Evolutionary conservation across 1,140 invertebrate genomes (phyloP).

Genomic region (Brachionus sp.): DNA sequence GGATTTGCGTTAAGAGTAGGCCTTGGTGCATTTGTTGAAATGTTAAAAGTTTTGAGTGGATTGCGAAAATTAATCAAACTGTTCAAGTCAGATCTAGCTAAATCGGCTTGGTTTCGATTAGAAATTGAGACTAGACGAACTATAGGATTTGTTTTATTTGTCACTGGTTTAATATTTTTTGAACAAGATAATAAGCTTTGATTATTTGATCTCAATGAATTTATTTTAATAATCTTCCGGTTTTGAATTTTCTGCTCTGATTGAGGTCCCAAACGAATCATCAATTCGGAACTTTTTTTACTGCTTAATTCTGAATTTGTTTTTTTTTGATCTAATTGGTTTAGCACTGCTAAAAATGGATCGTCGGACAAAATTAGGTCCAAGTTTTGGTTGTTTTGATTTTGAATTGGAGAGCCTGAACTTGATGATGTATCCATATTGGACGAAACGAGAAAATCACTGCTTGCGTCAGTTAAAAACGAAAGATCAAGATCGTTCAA

Average conservation of each 20-base stretch:
- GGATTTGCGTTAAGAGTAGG: not conserved
- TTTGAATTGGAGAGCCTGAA: not conserved
- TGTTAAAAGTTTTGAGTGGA: not conserved
- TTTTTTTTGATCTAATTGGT: constrained; percentile 25
- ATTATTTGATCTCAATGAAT: not conserved
- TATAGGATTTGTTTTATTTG: not conserved
- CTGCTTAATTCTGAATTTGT: not conserved
- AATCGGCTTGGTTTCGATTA: not conserved
- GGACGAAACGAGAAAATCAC: not conserved
- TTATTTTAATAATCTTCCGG: not conserved
- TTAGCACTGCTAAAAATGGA: not conserved
- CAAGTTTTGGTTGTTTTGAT: not conserved
- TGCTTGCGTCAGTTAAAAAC: not conserved
- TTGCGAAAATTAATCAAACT: constrained; percentile 34
- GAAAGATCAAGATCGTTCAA: constrained; percentile 22
- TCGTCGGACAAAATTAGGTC: constrained; percentile 15
- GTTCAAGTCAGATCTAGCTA: not conserved
- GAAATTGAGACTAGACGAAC: not conserved
- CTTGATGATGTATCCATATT: not conserved
- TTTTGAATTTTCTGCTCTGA: not conserved
- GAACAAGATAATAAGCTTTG: not conserved
- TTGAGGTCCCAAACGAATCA: not conserved
- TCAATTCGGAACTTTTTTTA: not conserved
- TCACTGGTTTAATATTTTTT: not conserved
- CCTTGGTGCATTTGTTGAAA: not conserved